These are phyloP conservation scores for Himalopsyche japonica DNA, from an alignment of 2,888 invertebrate genomes.

Conservation along the genomic window DNA sequence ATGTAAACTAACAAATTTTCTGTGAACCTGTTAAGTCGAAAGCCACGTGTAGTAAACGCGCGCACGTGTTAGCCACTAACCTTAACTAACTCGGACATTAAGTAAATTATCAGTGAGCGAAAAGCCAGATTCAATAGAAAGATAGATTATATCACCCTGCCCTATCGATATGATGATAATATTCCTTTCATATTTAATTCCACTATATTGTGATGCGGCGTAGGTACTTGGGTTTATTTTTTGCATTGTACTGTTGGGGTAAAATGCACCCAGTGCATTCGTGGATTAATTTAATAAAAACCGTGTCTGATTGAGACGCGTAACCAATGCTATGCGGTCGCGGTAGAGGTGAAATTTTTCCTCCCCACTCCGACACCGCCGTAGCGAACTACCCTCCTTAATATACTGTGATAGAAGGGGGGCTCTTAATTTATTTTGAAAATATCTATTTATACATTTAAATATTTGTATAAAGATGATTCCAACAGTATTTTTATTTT, in stretches of 20 bases:
- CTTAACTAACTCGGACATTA: conserved; percentile 34
- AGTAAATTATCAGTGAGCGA: conserved; percentile 18
- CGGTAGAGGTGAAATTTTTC: conserved; percentile 27
- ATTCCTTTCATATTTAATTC: conserved; percentile 25
- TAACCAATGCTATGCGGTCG: conserved; percentile 19
- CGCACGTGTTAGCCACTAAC: conserved; percentile 28
- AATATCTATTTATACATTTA: no score
- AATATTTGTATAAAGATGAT: no score
- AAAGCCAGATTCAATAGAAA: neutral
- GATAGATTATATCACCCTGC: conserved; percentile 14
- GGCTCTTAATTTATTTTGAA: neutral
- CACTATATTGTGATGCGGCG: conserved; percentile 10
- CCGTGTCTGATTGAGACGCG: conserved; percentile 37
- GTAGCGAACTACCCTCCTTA: neutral
- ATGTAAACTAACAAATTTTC: neutral
- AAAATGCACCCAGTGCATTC: conserved; percentile 16
- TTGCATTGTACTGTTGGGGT: conserved; percentile 4
- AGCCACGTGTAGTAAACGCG: neutral
- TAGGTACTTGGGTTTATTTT: neutral
- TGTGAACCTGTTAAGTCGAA: neutral
- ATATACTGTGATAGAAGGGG: neutral
- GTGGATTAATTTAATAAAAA: conserved; percentile 38
- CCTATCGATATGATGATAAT: neutral
- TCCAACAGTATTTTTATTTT: no score
- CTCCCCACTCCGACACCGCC: neutral